phyloP scores from a whole-genome alignment of 2,113 vertebrate species.

The Sander vitreus region DNA sequence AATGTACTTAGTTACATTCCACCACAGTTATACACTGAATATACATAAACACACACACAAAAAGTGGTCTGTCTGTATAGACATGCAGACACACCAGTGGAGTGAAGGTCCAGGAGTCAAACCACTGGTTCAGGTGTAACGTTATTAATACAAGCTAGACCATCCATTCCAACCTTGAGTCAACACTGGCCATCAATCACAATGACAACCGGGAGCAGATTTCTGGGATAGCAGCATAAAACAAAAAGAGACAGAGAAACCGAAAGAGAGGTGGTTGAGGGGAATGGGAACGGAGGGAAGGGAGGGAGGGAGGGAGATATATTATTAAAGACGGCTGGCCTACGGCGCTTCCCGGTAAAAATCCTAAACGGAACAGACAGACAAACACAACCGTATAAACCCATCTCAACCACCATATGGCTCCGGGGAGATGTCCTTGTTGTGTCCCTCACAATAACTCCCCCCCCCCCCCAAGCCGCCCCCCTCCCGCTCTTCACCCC shows the following conservation, averaged over 20 bases:
- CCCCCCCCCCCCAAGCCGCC: too few relatives aligned
- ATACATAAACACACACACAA: not conserved
- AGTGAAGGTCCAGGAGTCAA: slow-evolving; percentile 21
- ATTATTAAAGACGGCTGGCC: slow-evolving; percentile 64
- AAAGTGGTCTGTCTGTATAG: not conserved
- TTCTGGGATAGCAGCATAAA: slow-evolving; percentile 4
- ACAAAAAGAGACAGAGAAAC: slow-evolving; percentile 11
- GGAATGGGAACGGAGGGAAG: not conserved
- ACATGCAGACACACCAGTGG: not conserved
- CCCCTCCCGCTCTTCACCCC: not conserved
- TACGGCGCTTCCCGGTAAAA: slow-evolving; percentile 44
- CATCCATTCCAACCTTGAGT: slow-evolving; percentile 24
- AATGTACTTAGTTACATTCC: too few relatives aligned
- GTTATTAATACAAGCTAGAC: slow-evolving; percentile 24
- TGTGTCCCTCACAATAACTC: slow-evolving; percentile 61
- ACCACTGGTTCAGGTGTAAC: slow-evolving; percentile 12
- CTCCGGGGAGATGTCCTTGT: slow-evolving; percentile 76
- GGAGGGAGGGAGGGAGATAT: slow-evolving; percentile 30
- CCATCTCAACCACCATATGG: slow-evolving; percentile 68
- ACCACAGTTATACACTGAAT: too few relatives aligned
- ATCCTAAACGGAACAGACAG: slow-evolving; percentile 68
- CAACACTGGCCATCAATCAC: slow-evolving; percentile 61
- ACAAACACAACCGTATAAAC: slow-evolving; percentile 69
- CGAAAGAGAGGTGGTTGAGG: not conserved
- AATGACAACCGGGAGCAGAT: slow-evolving; percentile 43